Base-by-base conservation (phyloP, 2,888 invertebrate species). In the Ophioninae sp. region DNA sequence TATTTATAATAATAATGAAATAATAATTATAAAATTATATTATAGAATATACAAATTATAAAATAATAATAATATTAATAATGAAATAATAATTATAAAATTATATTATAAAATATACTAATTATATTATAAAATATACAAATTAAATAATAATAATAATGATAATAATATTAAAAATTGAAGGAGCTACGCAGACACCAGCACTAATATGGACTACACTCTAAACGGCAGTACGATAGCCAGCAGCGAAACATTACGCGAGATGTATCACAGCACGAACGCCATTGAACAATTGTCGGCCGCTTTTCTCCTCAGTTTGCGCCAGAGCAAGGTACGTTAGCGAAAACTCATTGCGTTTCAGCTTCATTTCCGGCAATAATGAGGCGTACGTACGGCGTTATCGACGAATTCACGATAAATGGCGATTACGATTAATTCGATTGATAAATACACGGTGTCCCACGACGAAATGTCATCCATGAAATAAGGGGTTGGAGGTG, bases 201-300 rank as follows among this genome's bases (percentile, higher is more conserved):
- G 89, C 77, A 63, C 80, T 17, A 90, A 86, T 51, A 56, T 87
- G 30, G 92, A 92, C 71, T 90, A 88, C 68, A 87, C 84, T 44
- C 83, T 84, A 13, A 91, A 87, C 51, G 80, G 76, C 67, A 89
- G 83, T 79, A 79, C 88, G 10, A 78, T 87, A 17, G 85, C 87
- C 44, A 91, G 89, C 64, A 92, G 90, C 64, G 92, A 93, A 10
- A 91, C 91, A 76, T 84, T 93, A 20, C 88, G 90, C 20, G 91
- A 92, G 67, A 92, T 93, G 92, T 92, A 89, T 81, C 90, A 88
- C 64, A 92, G 91, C 81, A 87, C 91, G 0, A 91, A 92, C 80
- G 89, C 86, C 8, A 88, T 88, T 1, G 91, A 88, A 20, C 92
- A 92, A 82, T 80, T 93, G n/a, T 90, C 91, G 39, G 92, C 92